Evolutionary conservation across 2,888 invertebrate species (phyloP), one percentile per base, ranked within the genome.

Genomic region (Campoletis raptor): DNA sequence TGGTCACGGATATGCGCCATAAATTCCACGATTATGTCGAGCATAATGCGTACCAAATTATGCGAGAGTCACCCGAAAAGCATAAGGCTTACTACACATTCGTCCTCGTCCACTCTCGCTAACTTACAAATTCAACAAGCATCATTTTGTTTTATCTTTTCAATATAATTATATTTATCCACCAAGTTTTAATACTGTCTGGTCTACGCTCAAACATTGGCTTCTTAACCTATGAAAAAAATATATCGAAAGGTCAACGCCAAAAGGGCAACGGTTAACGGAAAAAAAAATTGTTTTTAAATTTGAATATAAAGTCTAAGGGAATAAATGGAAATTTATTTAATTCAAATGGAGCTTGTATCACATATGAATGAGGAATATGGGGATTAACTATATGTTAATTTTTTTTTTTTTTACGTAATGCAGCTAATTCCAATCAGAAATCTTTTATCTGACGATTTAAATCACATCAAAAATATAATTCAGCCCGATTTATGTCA

Each of bases 1-100:
- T 61, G 86, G 70, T 79, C 84, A 87, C 86, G 86, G 86, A 87
- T 81, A 84, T 87, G 70, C 88, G 88, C 88, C 90, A 91, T 91
- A 91, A 90, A 90, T 90, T 89, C 88, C 85, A 89, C 88, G 90
- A 91, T 92, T 91, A 92, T 90, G 87, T 86, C 87, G 81, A 76
- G 88, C 87, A 89, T 89, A 90, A 91, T 90, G 85, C 87, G 72
- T 64, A 81, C 83, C 85, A 79, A 85, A 90, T 90, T 89, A 90
- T 90, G 85, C 87, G 81, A 81, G 84, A 84, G 81, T 70, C 81
- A 79, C 81, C 80, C 79, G 70, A 76, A 86, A 79, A 78, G 9
- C 64, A 64, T 54, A 40, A 37, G 52, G 66, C 48, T 74, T 61
- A 40, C 30, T n/a, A 3, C 40, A 9, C 4, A 15, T 30, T 30